phyloP scores from a whole-genome alignment of 2,888 invertebrate species.

The Eucera pruinosa region DNA sequence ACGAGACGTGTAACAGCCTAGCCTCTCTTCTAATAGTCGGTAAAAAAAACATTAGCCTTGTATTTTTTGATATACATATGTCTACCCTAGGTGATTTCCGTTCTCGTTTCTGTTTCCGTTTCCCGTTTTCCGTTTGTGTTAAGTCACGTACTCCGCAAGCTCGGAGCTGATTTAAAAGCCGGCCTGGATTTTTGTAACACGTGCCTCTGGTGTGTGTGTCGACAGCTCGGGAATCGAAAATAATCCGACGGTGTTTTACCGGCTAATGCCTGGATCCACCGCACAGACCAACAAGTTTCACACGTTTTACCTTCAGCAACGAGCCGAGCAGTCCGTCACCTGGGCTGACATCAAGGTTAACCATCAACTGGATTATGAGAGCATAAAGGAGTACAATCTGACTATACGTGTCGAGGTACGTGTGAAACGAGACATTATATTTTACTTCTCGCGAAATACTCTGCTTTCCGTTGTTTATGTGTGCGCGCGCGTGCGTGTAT shows the following conservation, averaged over 20 bases:
- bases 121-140: constrained; percentile 75
- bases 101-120: constrained; percentile 82
- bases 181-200: constrained; percentile 57
- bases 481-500: not conserved
- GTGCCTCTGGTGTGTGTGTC: constrained; percentile 75
- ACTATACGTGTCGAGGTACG: constrained; percentile 97
- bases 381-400: constrained; percentile 97
- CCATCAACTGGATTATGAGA: constrained; percentile 97
- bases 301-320: constrained; percentile 97
- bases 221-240: constrained; percentile 97
- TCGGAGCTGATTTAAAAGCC: constrained; percentile 26
- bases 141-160: constrained; percentile 56
- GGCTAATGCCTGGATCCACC: constrained; percentile 97
- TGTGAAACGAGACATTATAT: not conserved
- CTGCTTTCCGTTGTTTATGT: not conserved
- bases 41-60: constrained; percentile 43
- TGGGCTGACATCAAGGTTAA: constrained; percentile 99
- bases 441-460: no score
- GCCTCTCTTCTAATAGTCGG: constrained; percentile 43
- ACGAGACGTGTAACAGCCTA: constrained; percentile 48
- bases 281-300: constrained; percentile 98
- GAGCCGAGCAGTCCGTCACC: constrained; percentile 95
- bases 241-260: constrained; percentile 98
- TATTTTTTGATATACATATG: constrained; percentile 52
- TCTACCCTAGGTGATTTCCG: constrained; percentile 76